Evolutionary conservation across 1,140 invertebrate species (phyloP).

Genomic region (Ceratina australensis): DNA sequence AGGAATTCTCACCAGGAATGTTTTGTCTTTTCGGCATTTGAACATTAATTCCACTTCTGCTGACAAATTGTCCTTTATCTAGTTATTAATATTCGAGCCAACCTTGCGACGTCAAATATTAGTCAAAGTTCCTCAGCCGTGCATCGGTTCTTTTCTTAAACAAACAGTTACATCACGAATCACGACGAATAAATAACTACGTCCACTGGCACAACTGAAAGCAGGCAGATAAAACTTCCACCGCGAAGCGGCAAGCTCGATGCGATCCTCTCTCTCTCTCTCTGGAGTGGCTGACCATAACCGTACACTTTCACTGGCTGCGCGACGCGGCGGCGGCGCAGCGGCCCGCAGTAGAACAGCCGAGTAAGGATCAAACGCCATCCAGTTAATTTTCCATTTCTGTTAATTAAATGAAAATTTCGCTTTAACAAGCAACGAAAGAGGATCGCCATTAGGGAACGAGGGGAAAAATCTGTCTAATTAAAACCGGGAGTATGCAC

Average conservation of each 20-base stretch:
- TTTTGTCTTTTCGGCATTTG: constrained; percentile 67
- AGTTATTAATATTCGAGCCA: constrained; percentile 56
- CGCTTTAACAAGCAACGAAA: background rate
- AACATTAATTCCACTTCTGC: constrained; percentile 69
- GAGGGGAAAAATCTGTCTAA: constrained; percentile 12
- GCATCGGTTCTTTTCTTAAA: too few relatives aligned
- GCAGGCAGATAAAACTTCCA: too few relatives aligned
- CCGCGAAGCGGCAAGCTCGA: background rate
- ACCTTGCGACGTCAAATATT: background rate
- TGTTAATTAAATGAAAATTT: constrained; percentile 22
- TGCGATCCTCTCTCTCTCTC: background rate
- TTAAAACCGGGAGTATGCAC: background rate
- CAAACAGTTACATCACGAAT: too few relatives aligned
- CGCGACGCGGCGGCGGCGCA: too few relatives aligned
- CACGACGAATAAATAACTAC: background rate
- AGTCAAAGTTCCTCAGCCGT: background rate
- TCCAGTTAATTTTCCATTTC: constrained; percentile 32
- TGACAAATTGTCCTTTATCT: constrained; percentile 35
- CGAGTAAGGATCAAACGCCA: constrained; percentile 8
- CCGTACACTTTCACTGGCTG: background rate
- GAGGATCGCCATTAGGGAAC: too few relatives aligned
- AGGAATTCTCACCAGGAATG: constrained; percentile 59
- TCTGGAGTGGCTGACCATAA: constrained; percentile 17
- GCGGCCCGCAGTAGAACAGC: background rate
- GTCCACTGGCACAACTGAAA: too few relatives aligned